Conservation (phyloP, 2,797 vertebrate genomes). For the Bucorvus abyssinicus region DNA sequence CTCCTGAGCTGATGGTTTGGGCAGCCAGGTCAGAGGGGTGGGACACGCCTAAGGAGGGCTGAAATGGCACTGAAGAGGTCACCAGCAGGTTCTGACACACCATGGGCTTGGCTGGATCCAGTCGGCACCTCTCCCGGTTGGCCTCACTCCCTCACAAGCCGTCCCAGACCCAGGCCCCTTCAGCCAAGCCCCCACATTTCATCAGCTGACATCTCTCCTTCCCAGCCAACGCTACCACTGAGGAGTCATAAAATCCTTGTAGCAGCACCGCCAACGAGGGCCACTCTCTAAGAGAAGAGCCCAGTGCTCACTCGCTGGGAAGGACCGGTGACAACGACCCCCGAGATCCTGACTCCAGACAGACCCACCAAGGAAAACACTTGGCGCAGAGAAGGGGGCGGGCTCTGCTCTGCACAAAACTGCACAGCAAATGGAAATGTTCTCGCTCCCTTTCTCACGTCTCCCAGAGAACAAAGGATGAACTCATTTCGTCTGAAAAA, state of each 20-base stretch:
- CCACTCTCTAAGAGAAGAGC: background rate
- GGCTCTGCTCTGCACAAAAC: background rate
- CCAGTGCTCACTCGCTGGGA: background rate
- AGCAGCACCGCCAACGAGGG: background rate
- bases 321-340: background rate
- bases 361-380: background rate
- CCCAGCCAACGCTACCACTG: background rate
- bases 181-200: background rate
- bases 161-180: background rate
- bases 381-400: background rate
- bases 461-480: slow-evolving; percentile 3
- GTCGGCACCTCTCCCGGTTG: background rate
- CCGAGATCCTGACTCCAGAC: background rate
- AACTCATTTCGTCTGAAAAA: background rate
- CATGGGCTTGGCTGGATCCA: background rate
- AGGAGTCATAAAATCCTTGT: background rate
- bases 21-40: background rate
- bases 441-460: background rate
- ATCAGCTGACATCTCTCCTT: background rate
- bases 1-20: background rate
- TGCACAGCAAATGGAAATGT: background rate
- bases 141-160: background rate
- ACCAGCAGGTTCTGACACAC: background rate
- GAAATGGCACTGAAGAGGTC: background rate
- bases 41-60: background rate